phyloP scores from a whole-genome alignment of 2,888 invertebrate genomes.

The Camptogramma bilineatum region DNA sequence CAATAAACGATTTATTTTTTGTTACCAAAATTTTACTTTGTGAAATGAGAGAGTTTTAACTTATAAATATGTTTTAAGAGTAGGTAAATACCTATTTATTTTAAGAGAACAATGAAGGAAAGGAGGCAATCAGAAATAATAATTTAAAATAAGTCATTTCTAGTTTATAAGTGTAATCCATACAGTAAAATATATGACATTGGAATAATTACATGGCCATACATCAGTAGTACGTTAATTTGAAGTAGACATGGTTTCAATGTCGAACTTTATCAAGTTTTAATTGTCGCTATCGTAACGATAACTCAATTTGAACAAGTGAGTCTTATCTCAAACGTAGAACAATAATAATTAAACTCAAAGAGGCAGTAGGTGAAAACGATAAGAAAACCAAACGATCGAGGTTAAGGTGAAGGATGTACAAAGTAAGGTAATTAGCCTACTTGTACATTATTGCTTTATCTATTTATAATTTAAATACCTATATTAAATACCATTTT shows the following conservation, averaged over 20 bases:
- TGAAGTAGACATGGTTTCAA: slow-evolving; percentile 27
- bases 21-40: too few relatives aligned
- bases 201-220: background rate
- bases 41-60: too few relatives aligned
- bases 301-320: slow-evolving; percentile 45
- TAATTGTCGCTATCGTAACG: slow-evolving; percentile 46
- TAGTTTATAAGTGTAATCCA: too few relatives aligned
- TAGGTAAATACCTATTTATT: too few relatives aligned
- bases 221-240: background rate
- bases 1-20: too few relatives aligned
- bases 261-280: slow-evolving; percentile 37
- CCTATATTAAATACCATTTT: too few relatives aligned
- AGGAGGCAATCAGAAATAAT: too few relatives aligned
- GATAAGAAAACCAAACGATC: slow-evolving; percentile 50
- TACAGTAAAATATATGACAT: too few relatives aligned
- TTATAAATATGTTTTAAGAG: too few relatives aligned
- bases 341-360: slow-evolving; percentile 43
- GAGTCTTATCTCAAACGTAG: slow-evolving; percentile 38
- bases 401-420: slow-evolving; percentile 69
- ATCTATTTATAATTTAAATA: too few relatives aligned
- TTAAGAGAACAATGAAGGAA: too few relatives aligned
- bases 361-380: slow-evolving; percentile 42
- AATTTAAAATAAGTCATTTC: too few relatives aligned
- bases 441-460: background rate
- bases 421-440: background rate